Percentiles rank a stretch among this genome's conserved stretches.
These are phyloP conservation scores for Dicaeum eximium DNA, from an alignment of 2,113 vertebrate species.

Conservation along the genomic window DNA sequence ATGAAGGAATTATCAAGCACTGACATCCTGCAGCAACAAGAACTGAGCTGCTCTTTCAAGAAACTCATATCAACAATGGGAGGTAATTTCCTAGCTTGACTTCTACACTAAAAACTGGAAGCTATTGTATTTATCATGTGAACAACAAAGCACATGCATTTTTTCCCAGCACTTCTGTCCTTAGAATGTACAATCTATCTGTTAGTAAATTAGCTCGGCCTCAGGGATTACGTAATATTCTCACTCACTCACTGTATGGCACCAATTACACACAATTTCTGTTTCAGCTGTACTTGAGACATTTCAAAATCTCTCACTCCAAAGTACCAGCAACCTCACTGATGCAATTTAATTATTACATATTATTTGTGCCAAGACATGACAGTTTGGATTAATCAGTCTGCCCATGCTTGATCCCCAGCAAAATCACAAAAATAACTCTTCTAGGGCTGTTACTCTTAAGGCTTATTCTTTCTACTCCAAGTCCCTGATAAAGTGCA, in stretches of 20 bases:
- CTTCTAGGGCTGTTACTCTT: background rate
- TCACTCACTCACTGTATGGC: background rate
- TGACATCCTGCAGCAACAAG: background rate
- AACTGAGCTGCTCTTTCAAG: background rate
- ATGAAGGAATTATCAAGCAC: background rate
- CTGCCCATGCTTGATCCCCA: background rate
- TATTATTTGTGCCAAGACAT: background rate
- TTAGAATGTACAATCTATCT: background rate
- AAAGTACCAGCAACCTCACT: background rate
- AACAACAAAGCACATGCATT: background rate
- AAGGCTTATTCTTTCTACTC: background rate
- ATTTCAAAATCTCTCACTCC: background rate
- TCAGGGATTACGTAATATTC: background rate
- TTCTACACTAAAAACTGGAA: background rate
- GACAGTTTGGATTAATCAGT: background rate
- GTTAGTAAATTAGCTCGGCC: background rate
- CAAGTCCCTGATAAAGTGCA: background rate
- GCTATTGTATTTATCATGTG: background rate
- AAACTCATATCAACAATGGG: background rate
- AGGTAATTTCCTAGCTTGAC: background rate
- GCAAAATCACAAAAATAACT: background rate
- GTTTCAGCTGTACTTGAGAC: background rate
- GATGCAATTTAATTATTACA: background rate
- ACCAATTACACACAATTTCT: background rate
- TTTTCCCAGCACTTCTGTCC: background rate